These are phyloP conservation scores for Globia sparganii DNA, from an alignment of 2,888 invertebrate genomes.

Conservation along the genomic window DNA sequence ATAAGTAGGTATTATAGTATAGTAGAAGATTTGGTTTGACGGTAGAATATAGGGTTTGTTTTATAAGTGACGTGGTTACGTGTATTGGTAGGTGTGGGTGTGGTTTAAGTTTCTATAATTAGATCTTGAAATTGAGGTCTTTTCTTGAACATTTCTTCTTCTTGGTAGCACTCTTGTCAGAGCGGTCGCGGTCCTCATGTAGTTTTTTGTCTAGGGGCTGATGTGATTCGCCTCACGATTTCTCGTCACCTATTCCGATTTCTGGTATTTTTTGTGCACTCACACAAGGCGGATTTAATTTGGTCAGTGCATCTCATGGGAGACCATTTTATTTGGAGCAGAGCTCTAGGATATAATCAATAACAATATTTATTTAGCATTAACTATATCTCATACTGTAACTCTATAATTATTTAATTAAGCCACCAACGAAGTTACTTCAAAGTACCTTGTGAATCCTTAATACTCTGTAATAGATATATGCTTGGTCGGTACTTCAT, in stretches of 20 bases:
- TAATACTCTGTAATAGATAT: neutral
- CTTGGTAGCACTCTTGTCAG: no score
- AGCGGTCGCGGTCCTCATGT: no score
- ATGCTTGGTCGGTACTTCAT: neutral
- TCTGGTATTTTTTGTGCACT: no score
- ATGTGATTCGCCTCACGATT: no score
- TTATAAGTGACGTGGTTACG: slow-evolving; percentile 1
- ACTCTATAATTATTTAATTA: neutral
- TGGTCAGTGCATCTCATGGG: no score
- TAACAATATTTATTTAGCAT: neutral
- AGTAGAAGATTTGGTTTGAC: slow-evolving; percentile 25
- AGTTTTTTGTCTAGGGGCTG: no score
- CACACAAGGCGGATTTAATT: no score
- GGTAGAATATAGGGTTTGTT: neutral
- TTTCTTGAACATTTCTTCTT: neutral
- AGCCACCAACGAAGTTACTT: neutral
- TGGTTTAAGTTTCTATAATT: neutral
- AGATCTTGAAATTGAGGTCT: no score
- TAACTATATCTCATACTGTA: neutral
- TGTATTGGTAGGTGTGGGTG: neutral
- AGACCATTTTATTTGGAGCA: neutral
- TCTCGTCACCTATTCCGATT: no score
- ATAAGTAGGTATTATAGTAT: slow-evolving; percentile 39
- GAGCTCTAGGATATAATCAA: neutral
- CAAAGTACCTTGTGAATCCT: neutral